phyloP scores from a whole-genome alignment of 2,113 vertebrate genomes.

The Pseudopipra pipra region DNA sequence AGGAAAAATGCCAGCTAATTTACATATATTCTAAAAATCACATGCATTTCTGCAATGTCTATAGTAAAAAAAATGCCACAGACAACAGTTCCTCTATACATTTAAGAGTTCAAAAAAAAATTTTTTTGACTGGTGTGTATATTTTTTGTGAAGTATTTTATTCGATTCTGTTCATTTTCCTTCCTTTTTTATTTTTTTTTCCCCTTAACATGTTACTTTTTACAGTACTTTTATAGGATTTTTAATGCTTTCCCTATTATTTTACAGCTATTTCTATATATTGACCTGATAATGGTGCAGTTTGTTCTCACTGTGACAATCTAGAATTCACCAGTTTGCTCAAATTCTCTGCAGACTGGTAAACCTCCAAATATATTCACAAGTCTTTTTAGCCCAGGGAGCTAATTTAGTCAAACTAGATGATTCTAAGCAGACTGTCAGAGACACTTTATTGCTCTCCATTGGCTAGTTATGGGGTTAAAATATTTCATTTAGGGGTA shows the following conservation, averaged over 20 bases:
- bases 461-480: neutral
- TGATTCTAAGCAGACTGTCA: neutral
- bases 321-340: neutral
- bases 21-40: neutral
- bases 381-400: neutral
- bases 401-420: conserved; percentile 18
- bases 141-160: neutral
- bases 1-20: neutral
- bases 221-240: neutral
- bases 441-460: neutral
- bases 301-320: neutral
- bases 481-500: neutral
- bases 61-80: neutral
- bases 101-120: neutral
- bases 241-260: neutral
- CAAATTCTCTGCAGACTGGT: neutral
- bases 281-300: neutral
- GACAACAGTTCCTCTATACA: neutral
- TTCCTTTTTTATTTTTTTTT: neutral
- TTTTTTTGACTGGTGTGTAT: neutral
- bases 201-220: neutral
- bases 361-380: neutral
- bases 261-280: neutral
- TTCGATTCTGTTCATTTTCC: neutral
- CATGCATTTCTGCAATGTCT: neutral